phyloP scores from a whole-genome alignment of 2,888 invertebrate genomes.

The Tillus elongatus region DNA sequence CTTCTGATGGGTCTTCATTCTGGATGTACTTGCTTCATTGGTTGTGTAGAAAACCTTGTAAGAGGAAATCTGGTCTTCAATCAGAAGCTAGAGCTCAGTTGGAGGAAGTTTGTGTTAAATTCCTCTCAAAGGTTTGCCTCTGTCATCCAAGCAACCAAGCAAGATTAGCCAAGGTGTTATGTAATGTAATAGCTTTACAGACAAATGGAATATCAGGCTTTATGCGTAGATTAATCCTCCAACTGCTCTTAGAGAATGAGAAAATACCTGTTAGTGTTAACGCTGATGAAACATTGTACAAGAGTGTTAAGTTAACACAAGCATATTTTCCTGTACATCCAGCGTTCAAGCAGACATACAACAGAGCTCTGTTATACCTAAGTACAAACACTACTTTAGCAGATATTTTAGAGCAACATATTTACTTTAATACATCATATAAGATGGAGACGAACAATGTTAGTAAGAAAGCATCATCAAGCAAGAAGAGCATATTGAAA shows the following conservation, averaged over 20 bases:
- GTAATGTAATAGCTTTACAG: constrained; percentile 62
- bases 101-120: constrained; percentile 70
- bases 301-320: constrained; percentile 33
- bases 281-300: constrained; percentile 40
- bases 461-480: constrained; percentile 16
- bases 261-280: constrained; percentile 67
- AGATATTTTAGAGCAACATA: constrained; percentile 59
- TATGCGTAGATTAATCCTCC: constrained; percentile 75
- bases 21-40: constrained; percentile 75
- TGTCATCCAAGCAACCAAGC: constrained; percentile 80
- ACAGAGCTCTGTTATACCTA: constrained; percentile 62
- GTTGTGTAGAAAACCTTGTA: constrained; percentile 48
- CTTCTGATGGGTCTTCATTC: constrained; percentile 68
- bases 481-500: constrained; percentile 30
- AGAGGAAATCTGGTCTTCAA: constrained; percentile 31
- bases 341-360: constrained; percentile 62
- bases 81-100: constrained; percentile 48
- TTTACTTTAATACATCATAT: constrained; percentile 37
- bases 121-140: constrained; percentile 74
- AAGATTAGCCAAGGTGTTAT: constrained; percentile 69
- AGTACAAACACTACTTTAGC: constrained; percentile 68
- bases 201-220: constrained; percentile 71
- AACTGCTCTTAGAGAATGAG: constrained; percentile 78
- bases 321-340: constrained; percentile 50
- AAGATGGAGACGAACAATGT: constrained; percentile 23